phyloP scores from a whole-genome alignment of 2,113 vertebrate genomes.

The Rutilus rutilus region DNA sequence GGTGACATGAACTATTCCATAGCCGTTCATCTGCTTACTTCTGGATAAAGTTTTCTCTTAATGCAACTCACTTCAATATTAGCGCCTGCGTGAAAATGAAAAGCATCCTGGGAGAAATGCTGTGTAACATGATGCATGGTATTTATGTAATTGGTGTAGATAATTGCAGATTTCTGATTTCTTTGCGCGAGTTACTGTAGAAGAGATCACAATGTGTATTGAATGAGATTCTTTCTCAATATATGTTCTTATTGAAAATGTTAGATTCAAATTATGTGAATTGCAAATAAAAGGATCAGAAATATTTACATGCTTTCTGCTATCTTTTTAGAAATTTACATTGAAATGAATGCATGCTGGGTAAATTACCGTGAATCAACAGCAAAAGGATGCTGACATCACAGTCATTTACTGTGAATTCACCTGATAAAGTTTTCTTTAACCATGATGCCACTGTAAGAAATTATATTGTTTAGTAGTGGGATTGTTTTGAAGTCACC shows the following conservation, averaged over 20 bases:
- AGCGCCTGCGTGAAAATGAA: background rate
- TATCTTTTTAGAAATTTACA: background rate
- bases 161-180: background rate
- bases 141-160: slow-evolving; percentile 63
- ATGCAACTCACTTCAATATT: background rate
- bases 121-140: slow-evolving; percentile 63
- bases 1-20: background rate
- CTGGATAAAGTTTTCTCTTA: background rate
- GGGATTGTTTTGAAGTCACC: too few relatives aligned
- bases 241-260: background rate
- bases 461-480: too few relatives aligned
- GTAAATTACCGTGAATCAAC: too few relatives aligned
- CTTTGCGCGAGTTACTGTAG: background rate
- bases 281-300: slow-evolving; percentile 26
- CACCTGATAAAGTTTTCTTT: too few relatives aligned
- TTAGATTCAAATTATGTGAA: background rate
- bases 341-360: too few relatives aligned
- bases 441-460: too few relatives aligned
- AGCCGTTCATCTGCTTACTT: background rate
- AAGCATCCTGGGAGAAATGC: slow-evolving; percentile 47
- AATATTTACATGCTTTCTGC: background rate
- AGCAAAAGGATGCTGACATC: too few relatives aligned
- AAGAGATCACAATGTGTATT: background rate
- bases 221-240: background rate
- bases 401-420: too few relatives aligned